Evolutionary conservation across 1,140 invertebrate species (phyloP), one percentile per base, ranked within the genome.

Genomic region (Drosophila obscura): DNA sequence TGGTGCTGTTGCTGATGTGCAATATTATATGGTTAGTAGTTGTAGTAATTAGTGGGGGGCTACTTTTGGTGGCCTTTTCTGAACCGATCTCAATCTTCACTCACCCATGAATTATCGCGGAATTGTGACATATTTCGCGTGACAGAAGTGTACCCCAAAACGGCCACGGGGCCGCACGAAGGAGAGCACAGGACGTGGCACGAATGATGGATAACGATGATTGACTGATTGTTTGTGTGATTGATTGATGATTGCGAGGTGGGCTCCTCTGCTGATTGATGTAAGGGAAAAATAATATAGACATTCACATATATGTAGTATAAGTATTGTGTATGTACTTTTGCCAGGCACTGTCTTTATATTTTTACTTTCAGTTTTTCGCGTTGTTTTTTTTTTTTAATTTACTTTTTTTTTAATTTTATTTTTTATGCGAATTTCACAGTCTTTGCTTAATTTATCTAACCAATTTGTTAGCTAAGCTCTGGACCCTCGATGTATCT

Each of bases 21-120:
- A 31, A 69, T 69, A 57, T 43, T 16, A n/a, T 69, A 45, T 51
- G 26, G 31, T 44, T 24, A 52, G 68, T 69, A 69, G 65, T 69
- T 43, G 66, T 1, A 28, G 24, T 43, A 64, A 73, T 72, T 50
- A 75, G 58, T 51, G 49, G 28, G 39, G 8, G 58, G 19, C n/a
- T n/a, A 19, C 19, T 44, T 50, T 11, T 13, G 22, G 31, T 13
- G 31, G 45, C 22, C 22, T 41, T 46, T 45, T 7, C 48, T 66
- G 31, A 55, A 15, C 59, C 62, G 31, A 44, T 41, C 41, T 43
- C 41, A 65, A 76, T 53, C 52, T 58, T 49, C 73, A 91, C 91
- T 91, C 73, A 92, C 91, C 91, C 91, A 92, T 85, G 90, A 92
- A 92, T 92, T 92, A 91, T 92, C 91, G 67, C 90, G 84, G 69